These are phyloP conservation scores for Idaea aversata DNA, from an alignment of 2,888 invertebrate genomes.

Conservation along the genomic window DNA sequence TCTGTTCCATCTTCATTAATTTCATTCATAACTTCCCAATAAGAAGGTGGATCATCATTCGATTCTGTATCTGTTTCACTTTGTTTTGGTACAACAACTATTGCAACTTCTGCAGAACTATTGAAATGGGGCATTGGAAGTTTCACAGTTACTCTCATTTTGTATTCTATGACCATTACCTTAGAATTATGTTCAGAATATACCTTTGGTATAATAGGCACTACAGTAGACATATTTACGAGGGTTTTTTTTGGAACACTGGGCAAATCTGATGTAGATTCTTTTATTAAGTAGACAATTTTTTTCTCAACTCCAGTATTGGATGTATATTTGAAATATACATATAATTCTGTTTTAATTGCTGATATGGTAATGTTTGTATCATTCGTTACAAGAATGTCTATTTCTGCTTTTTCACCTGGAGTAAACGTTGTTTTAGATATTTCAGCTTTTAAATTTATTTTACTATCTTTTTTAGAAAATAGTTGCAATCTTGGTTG, in stretches of 20 bases:
- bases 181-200: conserved; percentile 35
- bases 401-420: not conserved
- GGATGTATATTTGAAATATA: conserved; percentile 24
- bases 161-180: conserved; percentile 31
- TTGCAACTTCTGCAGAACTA: conserved; percentile 29
- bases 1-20: not conserved
- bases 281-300: conserved; percentile 13
- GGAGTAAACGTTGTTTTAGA: conserved; percentile 3
- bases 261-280: conserved; percentile 19
- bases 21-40: conserved; percentile 32
- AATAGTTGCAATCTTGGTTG: too few relatives aligned
- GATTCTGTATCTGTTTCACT: conserved; percentile 10
- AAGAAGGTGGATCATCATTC: conserved; percentile 26
- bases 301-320: conserved; percentile 16
- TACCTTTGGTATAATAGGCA: conserved; percentile 26
- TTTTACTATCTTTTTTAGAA: conserved; percentile 13
- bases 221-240: conserved; percentile 16
- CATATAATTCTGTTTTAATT: conserved; percentile 25
- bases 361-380: conserved; percentile 23
- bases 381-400: conserved; percentile 19
- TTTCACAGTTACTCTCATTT: conserved; percentile 29
- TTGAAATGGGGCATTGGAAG: conserved; percentile 36
- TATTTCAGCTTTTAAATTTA: conserved; percentile 4
- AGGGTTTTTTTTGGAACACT: conserved; percentile 24
- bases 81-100: conserved; percentile 32